Conservation (phyloP, 2,113 vertebrate genomes). For the Polyodon spathula region DNA sequence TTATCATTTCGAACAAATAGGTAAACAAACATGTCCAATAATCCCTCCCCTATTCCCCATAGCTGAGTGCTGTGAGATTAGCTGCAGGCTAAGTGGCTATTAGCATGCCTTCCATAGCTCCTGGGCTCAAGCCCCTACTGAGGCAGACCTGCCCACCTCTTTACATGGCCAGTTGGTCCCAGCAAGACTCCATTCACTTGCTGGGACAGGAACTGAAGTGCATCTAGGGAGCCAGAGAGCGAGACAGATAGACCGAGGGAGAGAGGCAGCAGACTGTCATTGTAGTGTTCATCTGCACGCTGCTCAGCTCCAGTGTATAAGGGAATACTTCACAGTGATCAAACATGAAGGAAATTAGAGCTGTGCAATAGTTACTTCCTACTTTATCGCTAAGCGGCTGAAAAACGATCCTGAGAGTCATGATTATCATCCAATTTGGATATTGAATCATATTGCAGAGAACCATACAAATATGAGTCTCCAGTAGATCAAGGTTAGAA, state of each 20-base stretch:
- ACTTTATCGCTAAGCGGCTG: too few species aligned
- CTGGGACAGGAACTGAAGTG: conserved; percentile 40
- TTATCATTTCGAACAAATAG: conserved; percentile 51
- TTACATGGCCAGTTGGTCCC: conserved; percentile 82
- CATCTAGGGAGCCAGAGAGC: neutral
- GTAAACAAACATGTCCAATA: conserved; percentile 38
- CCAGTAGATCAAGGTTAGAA: too few species aligned
- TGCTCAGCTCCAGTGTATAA: too few species aligned
- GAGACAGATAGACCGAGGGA: conserved; percentile 15
- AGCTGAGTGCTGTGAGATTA: neutral
- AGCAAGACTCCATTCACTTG: conserved; percentile 74
- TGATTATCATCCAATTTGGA: too few species aligned
- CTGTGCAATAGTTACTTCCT: too few species aligned
- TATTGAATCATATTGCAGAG: too few species aligned
- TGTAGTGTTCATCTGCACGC: too few species aligned
- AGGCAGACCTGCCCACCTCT: conserved; percentile 71
- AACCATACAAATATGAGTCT: too few species aligned
- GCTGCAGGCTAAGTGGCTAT: conserved; percentile 26
- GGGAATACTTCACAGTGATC: too few species aligned
- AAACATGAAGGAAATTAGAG: too few species aligned
- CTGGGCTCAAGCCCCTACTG: conserved; percentile 51
- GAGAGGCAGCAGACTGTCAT: too few species aligned
- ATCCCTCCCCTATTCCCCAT: conserved; percentile 28
- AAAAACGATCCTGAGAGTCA: too few species aligned
- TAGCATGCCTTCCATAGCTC: conserved; percentile 36